Conservation (phyloP, 2,113 vertebrate species). For the Atlantisia rogersi region DNA sequence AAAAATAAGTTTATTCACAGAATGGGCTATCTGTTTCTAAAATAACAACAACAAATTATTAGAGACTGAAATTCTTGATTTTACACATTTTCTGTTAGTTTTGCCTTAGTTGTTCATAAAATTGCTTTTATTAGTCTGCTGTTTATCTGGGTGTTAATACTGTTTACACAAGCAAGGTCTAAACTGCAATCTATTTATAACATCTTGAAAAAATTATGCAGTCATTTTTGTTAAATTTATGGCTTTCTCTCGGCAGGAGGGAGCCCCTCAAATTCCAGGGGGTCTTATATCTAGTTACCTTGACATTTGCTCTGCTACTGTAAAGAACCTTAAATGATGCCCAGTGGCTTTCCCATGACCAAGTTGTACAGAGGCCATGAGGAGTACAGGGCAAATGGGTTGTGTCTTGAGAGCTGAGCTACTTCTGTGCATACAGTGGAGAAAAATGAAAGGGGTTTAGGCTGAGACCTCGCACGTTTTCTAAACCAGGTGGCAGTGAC, state of each 20-base stretch:
- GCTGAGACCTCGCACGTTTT: not conserved
- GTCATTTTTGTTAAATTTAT: not conserved
- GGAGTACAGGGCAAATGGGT: not conserved
- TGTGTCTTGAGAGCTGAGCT: not conserved
- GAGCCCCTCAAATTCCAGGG: not conserved
- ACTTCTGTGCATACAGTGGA: not conserved
- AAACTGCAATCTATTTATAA: not conserved
- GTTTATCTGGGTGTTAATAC: not conserved
- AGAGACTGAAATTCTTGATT: not conserved
- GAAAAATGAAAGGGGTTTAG: not conserved
- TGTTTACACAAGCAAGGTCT: not conserved
- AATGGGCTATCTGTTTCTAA: not conserved
- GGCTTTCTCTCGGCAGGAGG: not conserved
- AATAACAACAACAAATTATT: not conserved
- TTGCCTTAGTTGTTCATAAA: not conserved
- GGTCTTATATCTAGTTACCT: not conserved
- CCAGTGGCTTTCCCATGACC: not conserved
- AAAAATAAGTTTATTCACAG: not conserved
- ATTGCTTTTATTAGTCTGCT: not conserved
- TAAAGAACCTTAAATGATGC: not conserved
- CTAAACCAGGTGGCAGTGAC: not conserved
- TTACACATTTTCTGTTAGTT: not conserved
- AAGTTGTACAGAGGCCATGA: rapidly evolving
- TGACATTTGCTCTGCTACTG: not conserved
- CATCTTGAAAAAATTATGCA: not conserved